Base-by-base conservation (phyloP, 2,113 vertebrate species). In the Gobius niger region DNA sequence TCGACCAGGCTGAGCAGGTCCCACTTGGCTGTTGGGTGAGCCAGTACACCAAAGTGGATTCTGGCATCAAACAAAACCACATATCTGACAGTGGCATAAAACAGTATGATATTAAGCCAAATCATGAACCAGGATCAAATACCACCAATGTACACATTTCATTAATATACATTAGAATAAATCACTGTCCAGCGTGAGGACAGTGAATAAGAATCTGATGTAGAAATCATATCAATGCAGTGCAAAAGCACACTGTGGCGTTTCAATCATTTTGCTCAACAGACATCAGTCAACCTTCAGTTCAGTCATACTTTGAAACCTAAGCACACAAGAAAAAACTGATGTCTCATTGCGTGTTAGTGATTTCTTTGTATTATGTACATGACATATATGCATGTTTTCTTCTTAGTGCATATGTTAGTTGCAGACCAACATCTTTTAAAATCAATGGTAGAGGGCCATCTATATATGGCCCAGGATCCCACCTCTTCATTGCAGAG, bases 321-420 rank as follows among this genome's bases (percentile, higher is more conserved):
- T 78, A 88, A 87, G 76, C 85, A 86, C 70, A 80, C 46, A 71
- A 75, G 65, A 19, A 74, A 68, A 75, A 81, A 76, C 73, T 65
- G 82, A 91, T 85, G 87, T 86, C 90, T 91, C 87, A 71, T 89
- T 91, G 85, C 86, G 84, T 84, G 90, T 92, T 90, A 91, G 90
- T 92, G 91, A 93, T 90, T 88, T 92, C 88, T 92, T 91, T 90
- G 90, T 90, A 89, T 41, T 90, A 89, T 89, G 90, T 91, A 90
- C 88, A 92, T 89, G 88, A 90, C 86, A 88, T 90, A 83, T 91
- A 88, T 91, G 87, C 90, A 91, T 91, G 86, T 91, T 90, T 88
- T 90, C 69, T 79, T 87, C 82, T 91, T 91, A 92, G 92, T 92
- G 92, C 91, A 92, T 91, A 91, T 86, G 91, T 88, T 92, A 85